Evolutionary conservation across 2,113 vertebrate genomes (phyloP).

Genomic region (Colius striatus): DNA sequence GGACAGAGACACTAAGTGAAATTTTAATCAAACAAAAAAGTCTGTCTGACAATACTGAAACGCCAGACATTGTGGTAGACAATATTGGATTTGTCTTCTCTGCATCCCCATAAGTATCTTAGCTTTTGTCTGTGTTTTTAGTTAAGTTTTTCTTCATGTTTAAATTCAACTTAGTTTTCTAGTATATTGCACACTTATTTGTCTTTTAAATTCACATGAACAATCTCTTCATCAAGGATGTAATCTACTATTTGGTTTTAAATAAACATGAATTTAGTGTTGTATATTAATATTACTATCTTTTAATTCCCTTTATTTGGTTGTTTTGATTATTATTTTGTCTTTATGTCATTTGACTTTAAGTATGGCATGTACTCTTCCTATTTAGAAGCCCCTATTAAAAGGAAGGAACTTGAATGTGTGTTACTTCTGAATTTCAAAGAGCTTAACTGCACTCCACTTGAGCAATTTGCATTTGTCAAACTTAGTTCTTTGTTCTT

Average conservation of each 20-base stretch:
- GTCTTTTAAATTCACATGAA: constrained; percentile 21
- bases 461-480: background rate
- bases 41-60: constrained; percentile 29
- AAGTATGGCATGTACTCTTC: background rate
- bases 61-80: constrained; percentile 18
- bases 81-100: constrained; percentile 42
- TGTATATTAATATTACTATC: background rate
- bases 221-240: background rate
- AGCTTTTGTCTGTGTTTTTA: constrained; percentile 13
- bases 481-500: background rate
- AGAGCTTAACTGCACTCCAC: background rate
- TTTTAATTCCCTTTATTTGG: background rate
- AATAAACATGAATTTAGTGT: background rate
- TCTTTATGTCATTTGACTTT: background rate
- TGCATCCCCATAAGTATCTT: constrained; percentile 34
- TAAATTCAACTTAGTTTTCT: constrained; percentile 43
- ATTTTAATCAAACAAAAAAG: constrained; percentile 68
- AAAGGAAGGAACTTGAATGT: background rate
- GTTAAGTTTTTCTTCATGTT: background rate
- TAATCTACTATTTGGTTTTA: background rate
- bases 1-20: constrained; percentile 60
- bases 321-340: background rate
- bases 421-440: background rate
- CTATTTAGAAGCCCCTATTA: background rate
- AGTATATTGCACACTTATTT: background rate